Evolutionary conservation across 92 coral and sea anemone species (phyloP).

Genomic region (Zoanthus gigantus): DNA sequence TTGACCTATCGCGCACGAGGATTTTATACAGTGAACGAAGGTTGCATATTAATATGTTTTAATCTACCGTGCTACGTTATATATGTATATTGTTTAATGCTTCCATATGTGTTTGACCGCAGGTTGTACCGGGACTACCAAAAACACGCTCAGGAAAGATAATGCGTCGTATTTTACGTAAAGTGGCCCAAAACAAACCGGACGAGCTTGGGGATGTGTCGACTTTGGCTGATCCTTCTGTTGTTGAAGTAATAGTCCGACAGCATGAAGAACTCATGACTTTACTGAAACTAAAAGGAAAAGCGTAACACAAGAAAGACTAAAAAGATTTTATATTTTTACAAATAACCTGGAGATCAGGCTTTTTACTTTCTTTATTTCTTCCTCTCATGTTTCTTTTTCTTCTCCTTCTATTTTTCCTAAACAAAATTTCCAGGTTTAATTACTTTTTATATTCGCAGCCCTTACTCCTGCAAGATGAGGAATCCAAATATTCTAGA

Average conservation of each 20-base stretch:
- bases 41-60: too few relatives aligned
- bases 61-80: too few relatives aligned
- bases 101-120: neutral
- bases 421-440: too few relatives aligned
- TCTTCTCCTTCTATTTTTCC: too few relatives aligned
- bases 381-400: too few relatives aligned
- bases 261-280: conserved; percentile 81
- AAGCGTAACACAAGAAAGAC: neutral
- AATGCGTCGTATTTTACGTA: conserved; percentile 97
- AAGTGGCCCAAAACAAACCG: conserved; percentile 91
- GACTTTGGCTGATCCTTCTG: conserved; percentile 93
- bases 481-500: too few relatives aligned
- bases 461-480: too few relatives aligned
- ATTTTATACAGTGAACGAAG: too few relatives aligned
- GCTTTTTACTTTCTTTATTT: too few relatives aligned
- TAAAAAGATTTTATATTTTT: neutral
- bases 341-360: neutral
- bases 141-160: conserved; percentile 98
- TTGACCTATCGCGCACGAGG: too few relatives aligned
- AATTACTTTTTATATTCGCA: too few relatives aligned
- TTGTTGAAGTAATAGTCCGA: conserved; percentile 90
- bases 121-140: conserved; percentile 98
- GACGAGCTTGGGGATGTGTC: conserved; percentile 96
- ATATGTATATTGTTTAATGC: too few relatives aligned
- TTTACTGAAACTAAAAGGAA: conserved; percentile 55